A percentile compares a stretch with the other conserved stretches of the same genome.
Conservation (phyloP, 2,797 vertebrate genomes). For the Yasuhikotakia modesta region DNA sequence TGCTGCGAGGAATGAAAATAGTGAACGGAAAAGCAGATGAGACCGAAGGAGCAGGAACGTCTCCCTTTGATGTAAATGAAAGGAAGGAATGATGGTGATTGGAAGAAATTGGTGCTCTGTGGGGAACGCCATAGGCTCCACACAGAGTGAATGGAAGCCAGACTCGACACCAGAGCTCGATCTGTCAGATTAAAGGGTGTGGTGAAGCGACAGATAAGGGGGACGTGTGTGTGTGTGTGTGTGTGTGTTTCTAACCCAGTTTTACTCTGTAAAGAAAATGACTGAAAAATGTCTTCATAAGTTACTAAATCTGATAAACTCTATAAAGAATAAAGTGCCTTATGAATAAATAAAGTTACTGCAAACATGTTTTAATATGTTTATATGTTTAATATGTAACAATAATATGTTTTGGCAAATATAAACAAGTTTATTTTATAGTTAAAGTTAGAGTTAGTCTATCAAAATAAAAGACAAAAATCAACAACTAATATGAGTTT, state of each 20-base stretch:
- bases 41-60: constrained; percentile 36
- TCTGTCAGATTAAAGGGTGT: constrained; percentile 69
- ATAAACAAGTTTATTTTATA: too few species aligned
- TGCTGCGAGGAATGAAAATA: constrained; percentile 14
- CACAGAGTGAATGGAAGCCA: constrained; percentile 63
- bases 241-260: constrained; percentile 20
- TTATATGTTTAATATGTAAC: too few species aligned
- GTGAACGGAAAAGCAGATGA: constrained; percentile 34
- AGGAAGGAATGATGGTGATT: constrained; percentile 68
- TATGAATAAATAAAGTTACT: background rate
- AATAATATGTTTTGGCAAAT: too few species aligned
- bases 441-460: too few species aligned
- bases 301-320: background rate
- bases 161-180: constrained; percentile 64
- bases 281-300: background rate
- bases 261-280: background rate
- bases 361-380: too few species aligned
- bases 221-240: constrained; percentile 45
- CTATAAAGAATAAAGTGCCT: background rate
- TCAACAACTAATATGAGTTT: too few species aligned
- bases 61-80: constrained; percentile 55
- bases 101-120: constrained; percentile 69
- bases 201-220: constrained; percentile 58
- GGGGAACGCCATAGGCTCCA: constrained; percentile 64
- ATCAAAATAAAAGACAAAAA: too few species aligned